Base-by-base conservation (phyloP, 2,888 invertebrate species). In the Cheilosia pagana region DNA sequence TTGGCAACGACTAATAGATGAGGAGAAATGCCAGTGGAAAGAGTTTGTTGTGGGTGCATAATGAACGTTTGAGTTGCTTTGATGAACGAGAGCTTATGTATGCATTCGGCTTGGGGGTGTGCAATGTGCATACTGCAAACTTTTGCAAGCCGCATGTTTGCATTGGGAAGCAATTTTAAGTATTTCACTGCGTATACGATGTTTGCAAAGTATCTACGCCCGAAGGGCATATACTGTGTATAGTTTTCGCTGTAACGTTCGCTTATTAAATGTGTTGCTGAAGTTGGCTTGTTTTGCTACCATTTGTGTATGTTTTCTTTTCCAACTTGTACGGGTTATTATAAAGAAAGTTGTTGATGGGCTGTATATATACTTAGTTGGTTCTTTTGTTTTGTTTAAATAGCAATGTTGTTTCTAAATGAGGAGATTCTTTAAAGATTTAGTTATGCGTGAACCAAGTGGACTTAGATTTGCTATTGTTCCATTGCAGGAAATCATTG, bases 121-220 rank as follows among this genome's bases (percentile, higher is more conserved):
- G 62, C 28, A 48, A 43, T 70, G 70, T 70, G 62, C 28, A 48
- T 62, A 19, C 19, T 16, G 16, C 6, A 19, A 14, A 12, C 45
- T 23, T 25, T 62, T 62, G 48, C 43, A 63, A 48, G 48, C 39
- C 28, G 28, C 28, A 23, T 71, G 71, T 77, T 71, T 70, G 55
- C 53, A 77, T 62, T 77, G 62, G 55, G 45, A 77, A 77, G 77
- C 55, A 62, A 62, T 72, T 72, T 62, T 31, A 62, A 71, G 52
- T 35, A 72, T 63, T 72, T 63, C 53, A 53, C 52, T 52, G 16
- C 62, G 62, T 43, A 55, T 41, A 43, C 43, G 16, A n/a, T 53
- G 52, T 23, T 28, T 31, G 41, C 16, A 50, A 39, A 65, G 52
- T 41, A 28, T 53, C 12, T 48, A 48, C 35, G 28, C 53, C 67